Evolutionary conservation across 2,888 invertebrate genomes (phyloP), one percentile per base, ranked within the genome.

Genomic region (Nomada fucata): DNA sequence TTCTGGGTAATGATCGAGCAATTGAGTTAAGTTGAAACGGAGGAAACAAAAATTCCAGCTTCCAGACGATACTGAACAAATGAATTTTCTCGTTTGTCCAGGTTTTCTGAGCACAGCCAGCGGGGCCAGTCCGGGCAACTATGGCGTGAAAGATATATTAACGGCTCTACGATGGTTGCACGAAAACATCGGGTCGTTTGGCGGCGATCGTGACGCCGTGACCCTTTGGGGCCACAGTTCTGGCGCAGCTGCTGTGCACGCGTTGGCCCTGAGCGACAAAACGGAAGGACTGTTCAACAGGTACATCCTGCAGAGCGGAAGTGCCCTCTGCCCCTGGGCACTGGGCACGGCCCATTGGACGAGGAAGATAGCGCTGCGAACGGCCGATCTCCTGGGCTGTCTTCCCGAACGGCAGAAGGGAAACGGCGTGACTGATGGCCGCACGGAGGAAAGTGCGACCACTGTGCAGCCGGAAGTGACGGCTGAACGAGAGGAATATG

Each of bases 81-180:
- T 36, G 5, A 36, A 36, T 7, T 36, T 7, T 5, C 5, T 36
- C 36, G 36, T 0, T 7, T 36, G 36, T 36, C 7, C 36, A 93
- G 93, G 93, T 26, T 93, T 92, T 78, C 89, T 93, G 68, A 92
- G 92, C 73, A 92, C 90, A 4, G 91, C 88, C 3, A 92, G 88
- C 75, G 71, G 83, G 52, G 79, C 76, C 23, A 84, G 91, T 2
- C 91, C 93, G 0, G 93, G 93, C 9, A 93, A 93, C 85, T 91
- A 91, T 26, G 93, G 90, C 0, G 42, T 93, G 42, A 93, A 93
- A 80, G 93, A 93, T 73, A 85, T 91, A 13, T 64, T 88, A 10
- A 79, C 85, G 80, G 92, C 92, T 1, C 74, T 93, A 20, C 83
- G 75, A 44, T 93, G 93, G 93, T 59, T 93, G 1, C 89, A 91